Conservation (phyloP, 2,888 invertebrate genomes). For the Odontocerum albicorne region DNA sequence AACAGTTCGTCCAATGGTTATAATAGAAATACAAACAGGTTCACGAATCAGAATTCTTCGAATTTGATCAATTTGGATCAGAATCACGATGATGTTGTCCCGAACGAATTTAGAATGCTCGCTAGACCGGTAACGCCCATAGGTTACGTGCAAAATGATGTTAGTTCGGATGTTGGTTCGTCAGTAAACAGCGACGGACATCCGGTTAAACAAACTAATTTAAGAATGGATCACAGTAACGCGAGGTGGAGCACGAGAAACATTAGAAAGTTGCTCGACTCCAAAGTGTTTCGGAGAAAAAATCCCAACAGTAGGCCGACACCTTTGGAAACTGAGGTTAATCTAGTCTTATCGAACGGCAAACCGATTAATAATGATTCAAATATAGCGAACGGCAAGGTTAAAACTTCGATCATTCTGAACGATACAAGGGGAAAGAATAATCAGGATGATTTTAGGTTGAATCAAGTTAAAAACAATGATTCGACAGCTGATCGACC, state of each 20-base stretch:
- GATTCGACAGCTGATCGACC: constrained; percentile 24
- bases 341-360: constrained; percentile 50
- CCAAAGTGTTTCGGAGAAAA: constrained; percentile 40
- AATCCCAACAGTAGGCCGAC: constrained; percentile 43
- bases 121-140: constrained; percentile 60
- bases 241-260: constrained; percentile 51
- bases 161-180: constrained; percentile 52
- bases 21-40: constrained; percentile 20
- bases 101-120: constrained; percentile 25
- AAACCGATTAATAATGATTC: constrained; percentile 43
- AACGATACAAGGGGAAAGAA: constrained; percentile 23
- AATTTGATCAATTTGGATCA: constrained; percentile 9
- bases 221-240: constrained; percentile 48
- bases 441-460: constrained; percentile 17
- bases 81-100: constrained; percentile 12
- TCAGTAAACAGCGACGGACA: constrained; percentile 44
- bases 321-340: constrained; percentile 58
- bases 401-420: constrained; percentile 29
- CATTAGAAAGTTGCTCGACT: constrained; percentile 50
- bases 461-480: constrained; percentile 10
- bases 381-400: constrained; percentile 38
- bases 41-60: constrained; percentile 15
- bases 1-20: not conserved
- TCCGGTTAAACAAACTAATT: constrained; percentile 52
- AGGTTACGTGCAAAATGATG: constrained; percentile 75